Base-by-base conservation (phyloP, 1,140 invertebrate species). In the Nephila pilipes region DNA sequence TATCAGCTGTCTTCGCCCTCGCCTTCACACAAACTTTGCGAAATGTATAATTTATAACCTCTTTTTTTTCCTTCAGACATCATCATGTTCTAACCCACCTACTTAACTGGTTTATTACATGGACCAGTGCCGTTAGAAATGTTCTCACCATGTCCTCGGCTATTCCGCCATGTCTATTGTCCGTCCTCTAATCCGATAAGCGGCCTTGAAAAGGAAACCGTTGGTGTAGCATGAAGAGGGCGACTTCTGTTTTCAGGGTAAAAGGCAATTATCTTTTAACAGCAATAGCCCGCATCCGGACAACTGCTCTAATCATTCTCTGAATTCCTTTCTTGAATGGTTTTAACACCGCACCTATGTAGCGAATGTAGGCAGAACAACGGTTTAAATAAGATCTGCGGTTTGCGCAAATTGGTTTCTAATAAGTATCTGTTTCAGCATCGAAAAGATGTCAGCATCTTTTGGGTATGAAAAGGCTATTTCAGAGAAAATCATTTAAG, bases 401-500 rank as follows among this genome's bases (percentile, higher is more conserved):
- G 65, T 75, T 32, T 18, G 25, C 18, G 16, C 12, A 75, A 75
- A 75, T 75, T 75, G 29, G 65, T 32, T 75, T 75, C 65, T 75
- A 75, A 75, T 75, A 75, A 32, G 65, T 18, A 29, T 18, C 29
- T 32, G 65, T 32, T 75, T 32, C 16, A 14, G 65, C 14, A 75
- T 75, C 65, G 65, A 75, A 32, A 83, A 83, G 46, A 36, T 16
- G n/a, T 75, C n/a, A 25, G 20, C 10, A 14, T 75, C n/a, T 46
- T 46, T 46, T 46, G 20, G 36, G 29, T 38, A 46, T n/a, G 25
- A 83, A 83, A 54, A 20, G 38, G 20, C 22, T 54, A 20, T 55
- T 87, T 87, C 83, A 46, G 6, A 60, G 83, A 87, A 87, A 87
- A 87, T 63, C 83, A 29, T 87, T 87, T 87, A 87, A 60, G 12